A percentile compares a stretch with the other conserved stretches of the same genome.
Conservation (phyloP, 2,113 vertebrate genomes). For the Ia io region DNA sequence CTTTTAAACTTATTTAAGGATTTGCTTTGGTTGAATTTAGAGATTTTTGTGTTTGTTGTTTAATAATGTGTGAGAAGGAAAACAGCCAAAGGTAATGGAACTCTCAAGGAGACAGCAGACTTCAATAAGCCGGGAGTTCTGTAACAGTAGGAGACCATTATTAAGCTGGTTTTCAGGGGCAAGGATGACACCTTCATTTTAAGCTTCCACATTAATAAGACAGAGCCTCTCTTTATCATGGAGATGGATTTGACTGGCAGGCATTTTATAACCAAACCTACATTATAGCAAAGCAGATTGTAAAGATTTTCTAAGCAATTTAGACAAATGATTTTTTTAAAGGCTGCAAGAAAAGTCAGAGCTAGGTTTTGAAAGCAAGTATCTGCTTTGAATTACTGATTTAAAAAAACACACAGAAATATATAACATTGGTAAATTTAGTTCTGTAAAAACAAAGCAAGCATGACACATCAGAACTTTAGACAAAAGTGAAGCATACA, state of each 20-base stretch:
- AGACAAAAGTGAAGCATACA: not conserved
- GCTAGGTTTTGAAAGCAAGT: not conserved
- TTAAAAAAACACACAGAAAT: not conserved
- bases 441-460: not conserved
- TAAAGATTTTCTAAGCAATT: constrained; percentile 23
- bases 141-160: not conserved
- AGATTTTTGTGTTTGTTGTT: not conserved
- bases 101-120: not conserved
- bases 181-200: not conserved
- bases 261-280: not conserved
- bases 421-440: not conserved
- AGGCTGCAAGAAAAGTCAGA: not conserved
- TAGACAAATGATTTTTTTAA: not conserved
- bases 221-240: not conserved
- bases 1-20: not conserved
- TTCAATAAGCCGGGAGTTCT: not conserved
- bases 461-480: not conserved
- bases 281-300: not conserved
- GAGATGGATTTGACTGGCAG: not conserved
- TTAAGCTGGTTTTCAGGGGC: not conserved
- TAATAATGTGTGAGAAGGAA: constrained; percentile 21
- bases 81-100: constrained; percentile 2
- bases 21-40: constrained; percentile 23
- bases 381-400: not conserved
- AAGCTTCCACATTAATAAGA: not conserved